Evolutionary conservation across 2,113 vertebrate genomes (phyloP).

Genomic region (Smithornis capensis): DNA sequence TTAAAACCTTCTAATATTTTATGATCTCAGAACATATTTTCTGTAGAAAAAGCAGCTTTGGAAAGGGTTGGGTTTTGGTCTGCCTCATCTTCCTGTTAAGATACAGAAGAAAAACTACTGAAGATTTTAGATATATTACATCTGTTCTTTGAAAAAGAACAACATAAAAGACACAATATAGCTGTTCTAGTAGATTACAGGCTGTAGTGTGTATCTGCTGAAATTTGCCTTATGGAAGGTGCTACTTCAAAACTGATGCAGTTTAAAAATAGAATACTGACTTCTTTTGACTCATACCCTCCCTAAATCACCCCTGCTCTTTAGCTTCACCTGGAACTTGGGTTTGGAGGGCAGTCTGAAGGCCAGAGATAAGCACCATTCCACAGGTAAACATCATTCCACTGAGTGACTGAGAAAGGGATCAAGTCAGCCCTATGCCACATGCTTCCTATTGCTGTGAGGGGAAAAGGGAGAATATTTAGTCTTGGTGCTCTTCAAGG

Average conservation of each 20-base stretch:
- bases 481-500: not conserved
- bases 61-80: not conserved
- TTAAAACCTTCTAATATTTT: not conserved
- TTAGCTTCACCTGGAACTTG: not conserved
- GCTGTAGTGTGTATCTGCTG: not conserved
- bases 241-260: not conserved
- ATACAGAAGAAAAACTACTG: not conserved
- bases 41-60: not conserved
- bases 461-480: not conserved
- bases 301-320: not conserved
- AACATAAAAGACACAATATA: conserved; percentile 23
- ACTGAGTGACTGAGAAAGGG: not conserved
- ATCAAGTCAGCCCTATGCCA: not conserved
- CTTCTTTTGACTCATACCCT: not conserved
- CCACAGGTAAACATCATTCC: not conserved
- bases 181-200: not conserved
- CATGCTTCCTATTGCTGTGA: not conserved
- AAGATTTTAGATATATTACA: conserved; percentile 22
- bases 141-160: not conserved
- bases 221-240: not conserved
- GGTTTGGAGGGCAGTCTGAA: not conserved
- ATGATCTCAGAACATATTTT: not conserved
- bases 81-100: not conserved
- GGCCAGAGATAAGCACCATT: not conserved
- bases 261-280: not conserved